Evolutionary conservation across 2,888 invertebrate genomes (phyloP), one percentile per base, ranked within the genome.

Genomic region (Habroteleia sp.): DNA sequence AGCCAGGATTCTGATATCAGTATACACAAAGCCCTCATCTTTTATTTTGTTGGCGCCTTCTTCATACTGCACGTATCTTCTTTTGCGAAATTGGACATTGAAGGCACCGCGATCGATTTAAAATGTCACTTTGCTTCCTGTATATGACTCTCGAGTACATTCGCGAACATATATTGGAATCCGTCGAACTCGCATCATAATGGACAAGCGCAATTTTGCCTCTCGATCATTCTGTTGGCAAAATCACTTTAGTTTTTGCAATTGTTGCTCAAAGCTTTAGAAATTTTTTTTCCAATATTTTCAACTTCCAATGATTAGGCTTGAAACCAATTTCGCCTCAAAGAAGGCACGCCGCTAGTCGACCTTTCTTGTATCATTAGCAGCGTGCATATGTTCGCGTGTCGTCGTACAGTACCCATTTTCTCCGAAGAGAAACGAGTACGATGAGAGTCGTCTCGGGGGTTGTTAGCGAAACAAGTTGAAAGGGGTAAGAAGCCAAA

Each of bases 401-500:
- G 60, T 58, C 42, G 39, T 42, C 56, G 35, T 39, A 23, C 11
- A 54, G 50, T 58, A 54, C 10, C 29, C 54, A 46, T 71, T 75
- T 65, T 48, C 58, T 39, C 16, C 27, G 35, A 44, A 65, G 65
- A 65, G 54, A 65, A 65, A 71, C 60, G 37, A 52, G 65, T 29
- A 56, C 60, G 65, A 52, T 68, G 71, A 71, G 54, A 74, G 60
- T 54, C 76, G 77, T 77, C 77, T 76, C 74, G 79, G 77, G 79
- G 80, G 81, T 83, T 83, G 81, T 86, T 83, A 80, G 78, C 78
- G 76, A 80, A 78, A 82, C 79, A 78, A 80, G 78, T 78, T 80
- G 81, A 80, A 84, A 82, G 80, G 81, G 79, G 82, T 83, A 83
- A 81, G 81, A 81, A 82, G 82, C 78, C 80, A 82, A 83, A 82